These are phyloP conservation scores for Radopholus similis DNA, from an alignment of 1,140 invertebrate species.

Conservation along the genomic window DNA sequence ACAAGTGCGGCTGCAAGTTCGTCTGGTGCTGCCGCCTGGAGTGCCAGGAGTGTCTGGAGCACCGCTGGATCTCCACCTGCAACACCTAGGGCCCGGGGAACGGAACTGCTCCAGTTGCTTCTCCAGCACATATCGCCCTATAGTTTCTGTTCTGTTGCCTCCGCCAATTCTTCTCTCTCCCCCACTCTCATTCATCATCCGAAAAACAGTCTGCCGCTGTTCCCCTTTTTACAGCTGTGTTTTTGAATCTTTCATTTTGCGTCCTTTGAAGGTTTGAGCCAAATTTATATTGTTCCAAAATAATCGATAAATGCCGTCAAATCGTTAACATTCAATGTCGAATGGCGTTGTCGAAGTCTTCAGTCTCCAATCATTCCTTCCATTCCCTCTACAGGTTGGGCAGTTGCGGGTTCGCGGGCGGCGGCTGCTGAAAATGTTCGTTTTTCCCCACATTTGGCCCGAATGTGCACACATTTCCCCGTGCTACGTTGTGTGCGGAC, in stretches of 20 bases:
- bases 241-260: too few species aligned
- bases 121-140: background rate
- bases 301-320: too few species aligned
- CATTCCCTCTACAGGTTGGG: too few species aligned
- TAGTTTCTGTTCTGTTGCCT: background rate
- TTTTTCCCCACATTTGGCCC: background rate
- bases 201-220: background rate
- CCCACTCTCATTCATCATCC: background rate
- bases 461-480: background rate
- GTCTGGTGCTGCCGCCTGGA: slow-evolving; percentile 84
- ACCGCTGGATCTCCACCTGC: slow-evolving; percentile 26
- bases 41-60: slow-evolving; percentile 21
- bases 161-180: background rate
- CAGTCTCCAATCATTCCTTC: too few species aligned
- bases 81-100: slow-evolving; percentile 13
- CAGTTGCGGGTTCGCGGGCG: background rate
- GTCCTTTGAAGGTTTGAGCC: too few species aligned
- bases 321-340: too few species aligned
- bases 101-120: background rate
- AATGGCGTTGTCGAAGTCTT: too few species aligned
- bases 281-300: too few species aligned
- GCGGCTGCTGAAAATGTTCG: background rate
- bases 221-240: too few species aligned
- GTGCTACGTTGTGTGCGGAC: slow-evolving; percentile 9
- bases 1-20: slow-evolving; percentile 86